phyloP scores from a whole-genome alignment of 2,113 vertebrate species.

The Salminus brasiliensis region DNA sequence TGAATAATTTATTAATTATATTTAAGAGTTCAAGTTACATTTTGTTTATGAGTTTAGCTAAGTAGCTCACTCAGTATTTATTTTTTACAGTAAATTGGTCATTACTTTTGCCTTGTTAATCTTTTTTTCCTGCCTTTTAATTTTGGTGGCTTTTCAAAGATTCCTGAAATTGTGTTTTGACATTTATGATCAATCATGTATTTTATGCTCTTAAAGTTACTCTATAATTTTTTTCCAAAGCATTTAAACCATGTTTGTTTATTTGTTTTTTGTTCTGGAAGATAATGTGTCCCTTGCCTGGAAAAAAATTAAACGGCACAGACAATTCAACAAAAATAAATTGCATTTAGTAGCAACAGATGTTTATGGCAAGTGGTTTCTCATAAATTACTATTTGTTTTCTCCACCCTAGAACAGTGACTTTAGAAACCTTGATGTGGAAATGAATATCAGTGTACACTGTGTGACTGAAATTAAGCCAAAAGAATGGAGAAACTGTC shows the following conservation, averaged over 20 bases:
- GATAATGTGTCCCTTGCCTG: slow-evolving; percentile 31
- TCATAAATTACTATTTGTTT: slow-evolving; percentile 35
- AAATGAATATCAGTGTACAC: slow-evolving; percentile 16
- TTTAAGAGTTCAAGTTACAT: background rate
- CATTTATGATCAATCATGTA: background rate
- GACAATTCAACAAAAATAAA: slow-evolving; percentile 38
- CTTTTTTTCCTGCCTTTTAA: slow-evolving; percentile 43
- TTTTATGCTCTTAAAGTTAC: slow-evolving; percentile 25
- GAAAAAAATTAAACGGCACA: slow-evolving; percentile 16
- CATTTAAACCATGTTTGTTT: slow-evolving; percentile 39
- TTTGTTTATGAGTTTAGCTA: background rate
- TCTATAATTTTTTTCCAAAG: slow-evolving; percentile 2
- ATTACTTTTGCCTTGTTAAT: slow-evolving; percentile 46
- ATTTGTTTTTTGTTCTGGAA: slow-evolving; percentile 16
- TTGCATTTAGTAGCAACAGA: slow-evolving; percentile 10
- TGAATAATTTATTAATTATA: background rate
- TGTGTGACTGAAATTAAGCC: slow-evolving; percentile 24
- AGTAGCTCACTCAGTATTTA: background rate
- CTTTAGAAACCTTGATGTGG: slow-evolving; percentile 22
- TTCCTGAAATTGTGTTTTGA: slow-evolving; percentile 24
- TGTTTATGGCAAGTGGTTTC: slow-evolving; percentile 30
- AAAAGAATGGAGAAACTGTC: background rate
- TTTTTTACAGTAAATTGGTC: slow-evolving; percentile 14
- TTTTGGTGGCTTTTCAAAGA: slow-evolving; percentile 25
- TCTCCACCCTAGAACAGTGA: slow-evolving; percentile 8